phyloP scores from a whole-genome alignment of 2,113 vertebrate genomes.

The Marmota monax region DNA sequence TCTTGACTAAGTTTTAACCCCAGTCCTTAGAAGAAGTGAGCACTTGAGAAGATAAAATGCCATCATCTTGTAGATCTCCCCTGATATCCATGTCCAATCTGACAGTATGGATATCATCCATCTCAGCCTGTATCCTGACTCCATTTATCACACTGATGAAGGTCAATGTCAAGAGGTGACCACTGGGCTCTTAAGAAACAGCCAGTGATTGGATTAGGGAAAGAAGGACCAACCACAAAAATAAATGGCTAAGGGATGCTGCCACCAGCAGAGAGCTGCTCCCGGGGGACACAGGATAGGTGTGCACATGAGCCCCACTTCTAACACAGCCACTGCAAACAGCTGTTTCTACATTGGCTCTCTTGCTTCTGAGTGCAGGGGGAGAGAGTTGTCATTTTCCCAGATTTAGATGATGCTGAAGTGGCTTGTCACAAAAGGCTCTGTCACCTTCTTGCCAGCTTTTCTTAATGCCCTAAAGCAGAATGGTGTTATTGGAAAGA shows the following conservation, averaged over 20 bases:
- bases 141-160: background rate
- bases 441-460: background rate
- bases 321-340: background rate
- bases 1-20: background rate
- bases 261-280: background rate
- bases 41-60: background rate
- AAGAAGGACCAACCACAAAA: background rate
- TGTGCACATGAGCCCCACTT: background rate
- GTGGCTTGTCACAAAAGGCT: background rate
- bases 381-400: background rate
- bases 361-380: background rate
- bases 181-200: background rate
- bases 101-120: background rate
- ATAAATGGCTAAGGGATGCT: background rate
- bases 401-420: background rate
- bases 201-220: background rate
- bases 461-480: background rate
- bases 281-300: background rate
- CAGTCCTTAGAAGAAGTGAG: background rate
- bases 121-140: background rate
- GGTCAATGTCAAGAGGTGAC: background rate
- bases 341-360: accelerated
- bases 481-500: background rate
- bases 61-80: background rate
- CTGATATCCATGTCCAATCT: too few species aligned